These are phyloP conservation scores for Trypoxylus dichotomus DNA, from an alignment of 1,140 invertebrate genomes.

Conservation along the genomic window DNA sequence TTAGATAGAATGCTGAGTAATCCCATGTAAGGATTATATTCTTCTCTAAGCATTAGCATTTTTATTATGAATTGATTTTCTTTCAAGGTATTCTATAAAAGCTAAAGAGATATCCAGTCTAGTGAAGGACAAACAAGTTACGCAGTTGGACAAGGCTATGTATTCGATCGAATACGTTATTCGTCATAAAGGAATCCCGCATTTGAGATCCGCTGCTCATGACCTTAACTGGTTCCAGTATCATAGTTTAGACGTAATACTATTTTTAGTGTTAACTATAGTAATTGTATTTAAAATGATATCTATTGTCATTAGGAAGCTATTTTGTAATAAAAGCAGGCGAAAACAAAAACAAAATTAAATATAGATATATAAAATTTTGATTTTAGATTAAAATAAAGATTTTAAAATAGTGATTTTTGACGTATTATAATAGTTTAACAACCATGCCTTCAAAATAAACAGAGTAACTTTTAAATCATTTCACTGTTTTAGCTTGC, in stretches of 20 bases:
- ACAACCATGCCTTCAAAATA: no score
- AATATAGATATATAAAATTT: no score
- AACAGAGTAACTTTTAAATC: no score
- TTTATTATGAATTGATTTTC: neutral
- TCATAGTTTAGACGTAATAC: constrained; percentile 49
- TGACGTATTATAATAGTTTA: no score
- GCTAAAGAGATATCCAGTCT: constrained; percentile 56
- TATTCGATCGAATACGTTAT: constrained; percentile 53
- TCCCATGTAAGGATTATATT: neutral
- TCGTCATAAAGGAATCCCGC: constrained; percentile 37
- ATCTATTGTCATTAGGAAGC: neutral
- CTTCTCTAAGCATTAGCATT: no score
- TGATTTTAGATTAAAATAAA: no score
- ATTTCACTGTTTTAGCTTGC: no score
- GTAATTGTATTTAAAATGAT: neutral
- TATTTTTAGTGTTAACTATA: neutral
- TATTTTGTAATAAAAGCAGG: neutral
- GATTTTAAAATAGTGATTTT: no score
- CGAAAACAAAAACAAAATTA: neutral
- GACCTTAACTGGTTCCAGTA: constrained; percentile 57
- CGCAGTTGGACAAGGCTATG: constrained; percentile 62
- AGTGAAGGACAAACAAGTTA: constrained; percentile 59
- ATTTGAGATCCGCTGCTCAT: constrained; percentile 62
- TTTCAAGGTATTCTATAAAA: constrained; percentile 43
- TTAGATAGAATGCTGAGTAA: neutral